Conservation (phyloP, 2,888 invertebrate species). For the Drosophila prolongata region DNA sequence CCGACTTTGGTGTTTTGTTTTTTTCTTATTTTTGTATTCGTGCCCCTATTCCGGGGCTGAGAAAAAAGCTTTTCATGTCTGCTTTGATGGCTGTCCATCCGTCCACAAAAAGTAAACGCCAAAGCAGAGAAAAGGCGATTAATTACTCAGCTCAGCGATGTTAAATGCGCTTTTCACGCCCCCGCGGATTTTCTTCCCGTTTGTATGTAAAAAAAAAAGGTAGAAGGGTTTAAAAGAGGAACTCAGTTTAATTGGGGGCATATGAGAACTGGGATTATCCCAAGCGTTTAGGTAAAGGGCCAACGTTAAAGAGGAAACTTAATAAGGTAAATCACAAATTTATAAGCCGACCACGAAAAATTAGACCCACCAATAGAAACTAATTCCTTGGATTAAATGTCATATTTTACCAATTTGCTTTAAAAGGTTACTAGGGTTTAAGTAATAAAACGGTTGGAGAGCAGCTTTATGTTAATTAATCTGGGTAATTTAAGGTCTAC, state of each 20-base stretch:
- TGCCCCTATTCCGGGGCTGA: conserved; percentile 51
- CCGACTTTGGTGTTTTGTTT: conserved; percentile 46
- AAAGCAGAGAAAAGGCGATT: conserved; percentile 62
- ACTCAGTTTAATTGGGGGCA: conserved; percentile 55
- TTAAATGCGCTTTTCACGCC: conserved; percentile 70
- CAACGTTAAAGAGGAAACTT: conserved; percentile 13
- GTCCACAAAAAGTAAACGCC: conserved; percentile 48
- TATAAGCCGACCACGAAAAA: conserved; percentile 9
- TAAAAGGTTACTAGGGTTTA: not conserved
- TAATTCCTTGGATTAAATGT: conserved; percentile 3
- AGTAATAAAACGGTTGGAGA: not conserved
- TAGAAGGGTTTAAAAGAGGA: not conserved
- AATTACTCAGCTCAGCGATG: conserved; percentile 70
- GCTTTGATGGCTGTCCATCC: conserved; percentile 66
- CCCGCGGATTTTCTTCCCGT: conserved; percentile 34
- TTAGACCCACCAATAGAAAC: not conserved
- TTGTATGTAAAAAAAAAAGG: conserved; percentile 7
- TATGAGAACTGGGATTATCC: conserved; percentile 48
- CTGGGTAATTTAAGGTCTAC: not conserved
- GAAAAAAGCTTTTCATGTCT: conserved; percentile 68
- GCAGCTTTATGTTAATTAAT: not conserved
- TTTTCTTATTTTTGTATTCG: conserved; percentile 23
- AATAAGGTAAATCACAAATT: conserved; percentile 46
- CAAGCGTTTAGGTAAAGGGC: conserved; percentile 18
- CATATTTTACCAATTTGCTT: conserved; percentile 1